Evolutionary conservation across 2,113 vertebrate species (phyloP), one percentile per base, ranked within the genome.

Genomic region (Rattus rattus): DNA sequence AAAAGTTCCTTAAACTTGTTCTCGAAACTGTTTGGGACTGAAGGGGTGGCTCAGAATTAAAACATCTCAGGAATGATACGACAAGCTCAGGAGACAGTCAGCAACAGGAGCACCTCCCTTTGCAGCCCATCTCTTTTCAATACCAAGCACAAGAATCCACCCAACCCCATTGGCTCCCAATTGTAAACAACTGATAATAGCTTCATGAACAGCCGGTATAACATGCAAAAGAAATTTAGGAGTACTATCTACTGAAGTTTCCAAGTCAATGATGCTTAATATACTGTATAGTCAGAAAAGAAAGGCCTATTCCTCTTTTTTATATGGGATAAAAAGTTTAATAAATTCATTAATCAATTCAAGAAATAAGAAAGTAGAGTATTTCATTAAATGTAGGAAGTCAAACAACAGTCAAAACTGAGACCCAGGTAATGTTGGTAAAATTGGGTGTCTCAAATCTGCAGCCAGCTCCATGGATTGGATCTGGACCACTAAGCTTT

Each of bases 251-350:
- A 61, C 49, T 76, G 47, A 89, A 93, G 39, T 90, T 83, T 91
- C 61, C 52, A 92, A 95, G 63, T 54, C 92, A 94, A 69, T 94
- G 94, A 85, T 81, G 43, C 13, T 73, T 91, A 76, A 94, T 30
- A 92, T 94, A 93, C 77, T 87, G 33, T 92, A 10, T 56, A 63
- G 43, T 73, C 70, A 91, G 59, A 36, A 92, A 65, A 94, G 30
- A 95, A 96, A 85, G 86, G 92, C 65, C 69, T 80, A 26, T 91
- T 75, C 39, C 96, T 72, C 43, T 43, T 43, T 43, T 43, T 43
- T 43, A 43, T 43, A 43, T 43, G 43, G 43, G 43, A 43, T 43
- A 43, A 43, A 43, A 43, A 43, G 43, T 43, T 43, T 43, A 43
- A 43, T 43, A 43, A 43, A 43, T 43, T 43, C 43, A 43, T 43